Evolutionary conservation across 2,113 vertebrate species (phyloP).

Genomic region (Etia nguti): DNA sequence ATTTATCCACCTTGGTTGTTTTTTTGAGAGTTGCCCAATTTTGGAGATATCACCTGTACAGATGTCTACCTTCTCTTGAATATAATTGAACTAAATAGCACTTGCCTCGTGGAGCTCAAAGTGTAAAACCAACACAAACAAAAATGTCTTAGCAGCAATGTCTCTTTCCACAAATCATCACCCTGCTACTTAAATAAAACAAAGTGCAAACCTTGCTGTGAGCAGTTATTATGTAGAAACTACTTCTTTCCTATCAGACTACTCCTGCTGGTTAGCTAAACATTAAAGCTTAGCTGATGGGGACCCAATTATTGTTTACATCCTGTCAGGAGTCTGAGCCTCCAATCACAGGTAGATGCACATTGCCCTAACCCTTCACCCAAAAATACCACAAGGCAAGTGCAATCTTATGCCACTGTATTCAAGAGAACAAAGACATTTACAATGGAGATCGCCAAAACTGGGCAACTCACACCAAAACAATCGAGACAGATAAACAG

Average conservation of each 20-base stretch:
- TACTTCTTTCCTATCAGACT: not conserved
- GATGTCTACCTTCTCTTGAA: not conserved
- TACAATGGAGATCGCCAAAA: not conserved
- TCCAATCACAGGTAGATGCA: not conserved
- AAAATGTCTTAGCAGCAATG: not conserved
- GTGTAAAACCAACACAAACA: not conserved
- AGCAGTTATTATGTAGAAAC: not conserved
- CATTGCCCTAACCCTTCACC: not conserved
- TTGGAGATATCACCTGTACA: not conserved
- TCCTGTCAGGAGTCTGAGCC: not conserved
- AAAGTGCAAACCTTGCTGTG: not conserved
- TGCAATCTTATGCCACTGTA: not conserved
- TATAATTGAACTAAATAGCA: not conserved
- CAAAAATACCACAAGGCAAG: not conserved
- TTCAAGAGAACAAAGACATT: not conserved
- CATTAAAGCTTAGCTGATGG: not conserved
- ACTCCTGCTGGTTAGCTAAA: not conserved
- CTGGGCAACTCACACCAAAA: not conserved
- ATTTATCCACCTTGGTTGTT: not conserved
- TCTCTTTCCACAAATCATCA: not conserved
- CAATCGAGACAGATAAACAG: not conserved
- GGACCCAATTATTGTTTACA: not conserved
- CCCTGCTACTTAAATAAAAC: not conserved
- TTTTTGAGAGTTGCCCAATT: not conserved
- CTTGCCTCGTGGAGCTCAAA: not conserved